These are phyloP conservation scores for Bubo bubo DNA, from an alignment of 2,113 vertebrate genomes.

Conservation along the genomic window DNA sequence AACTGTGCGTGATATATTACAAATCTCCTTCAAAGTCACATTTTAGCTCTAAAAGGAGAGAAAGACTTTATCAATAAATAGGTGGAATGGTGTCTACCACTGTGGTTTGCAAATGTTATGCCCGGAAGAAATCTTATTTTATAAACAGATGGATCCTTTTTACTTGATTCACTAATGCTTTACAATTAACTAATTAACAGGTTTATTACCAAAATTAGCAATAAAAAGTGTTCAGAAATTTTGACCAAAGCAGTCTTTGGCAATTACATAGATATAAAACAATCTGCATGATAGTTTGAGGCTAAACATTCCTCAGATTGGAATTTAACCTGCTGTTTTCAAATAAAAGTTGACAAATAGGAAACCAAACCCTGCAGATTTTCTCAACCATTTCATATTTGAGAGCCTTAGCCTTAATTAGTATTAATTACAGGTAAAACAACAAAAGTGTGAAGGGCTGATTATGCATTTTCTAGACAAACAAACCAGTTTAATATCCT, in stretches of 20 bases:
- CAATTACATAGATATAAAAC: conserved; percentile 76
- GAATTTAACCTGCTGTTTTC: conserved; percentile 80
- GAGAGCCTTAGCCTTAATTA: conserved; percentile 71
- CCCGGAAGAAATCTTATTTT: conserved; percentile 78
- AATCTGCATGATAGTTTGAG: conserved; percentile 78
- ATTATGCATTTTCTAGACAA: conserved; percentile 65
- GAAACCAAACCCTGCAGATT: conserved; percentile 74
- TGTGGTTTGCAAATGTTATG: conserved; percentile 69
- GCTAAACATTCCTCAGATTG: conserved; percentile 73
- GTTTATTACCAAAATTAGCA: conserved; percentile 83
- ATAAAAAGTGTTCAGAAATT: conserved; percentile 80
- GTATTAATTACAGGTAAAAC: conserved; percentile 75
- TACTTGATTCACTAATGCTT: conserved; percentile 80
- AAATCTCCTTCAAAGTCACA: conserved; percentile 30
- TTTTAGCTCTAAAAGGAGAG: not conserved
- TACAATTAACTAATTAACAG: conserved; percentile 83
- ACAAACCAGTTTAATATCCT: conserved; percentile 39
- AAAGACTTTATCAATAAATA: conserved; percentile 41
- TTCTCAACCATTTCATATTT: conserved; percentile 64
- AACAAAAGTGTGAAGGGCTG: conserved; percentile 44
- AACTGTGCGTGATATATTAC: not conserved
- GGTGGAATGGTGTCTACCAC: conserved; percentile 4
- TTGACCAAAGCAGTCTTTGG: conserved; percentile 77
- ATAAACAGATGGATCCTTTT: conserved; percentile 82
- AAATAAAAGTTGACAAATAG: conserved; percentile 81